A percentile compares a stretch with the other conserved stretches of the same genome.
Evolutionary conservation across 2,113 vertebrate genomes (phyloP).

Genomic region (Lampris megalopsis): DNA sequence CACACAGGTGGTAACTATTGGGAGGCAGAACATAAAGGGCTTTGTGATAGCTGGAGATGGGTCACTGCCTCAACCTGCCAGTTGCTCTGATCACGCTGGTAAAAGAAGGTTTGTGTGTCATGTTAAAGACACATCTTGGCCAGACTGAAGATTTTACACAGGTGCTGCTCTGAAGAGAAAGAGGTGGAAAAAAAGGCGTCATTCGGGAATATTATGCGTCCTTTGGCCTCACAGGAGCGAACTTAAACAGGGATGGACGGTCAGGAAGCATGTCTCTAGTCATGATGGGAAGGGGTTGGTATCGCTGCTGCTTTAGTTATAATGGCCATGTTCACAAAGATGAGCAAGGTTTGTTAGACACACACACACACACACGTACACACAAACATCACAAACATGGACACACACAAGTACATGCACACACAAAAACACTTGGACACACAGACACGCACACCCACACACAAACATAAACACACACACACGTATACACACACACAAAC

Average conservation of each 20-base stretch:
- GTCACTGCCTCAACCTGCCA: slow-evolving; percentile 71
- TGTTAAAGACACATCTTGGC: slow-evolving; percentile 69
- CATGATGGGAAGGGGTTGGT: no score
- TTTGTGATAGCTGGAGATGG: slow-evolving; percentile 71
- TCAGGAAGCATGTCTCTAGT: neutral
- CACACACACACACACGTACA: slow-evolving; percentile 1
- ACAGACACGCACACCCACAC: neutral
- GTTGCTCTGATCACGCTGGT: slow-evolving; percentile 58
- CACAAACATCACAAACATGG: neutral
- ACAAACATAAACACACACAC: neutral
- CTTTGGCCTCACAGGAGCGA: slow-evolving; percentile 71
- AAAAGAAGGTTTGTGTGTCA: slow-evolving; percentile 58
- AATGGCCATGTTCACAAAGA: slow-evolving; percentile 31
- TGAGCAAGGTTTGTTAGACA: neutral
- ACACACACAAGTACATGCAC: neutral
- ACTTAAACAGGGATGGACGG: slow-evolving; percentile 72
- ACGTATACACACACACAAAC: neutral
- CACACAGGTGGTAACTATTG: slow-evolving; percentile 61
- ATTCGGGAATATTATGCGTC: slow-evolving; percentile 71
- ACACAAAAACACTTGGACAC: neutral
- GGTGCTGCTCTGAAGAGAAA: slow-evolving; percentile 61
- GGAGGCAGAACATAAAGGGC: slow-evolving; percentile 57
- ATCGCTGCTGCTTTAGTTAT: neutral
- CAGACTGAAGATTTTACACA: slow-evolving; percentile 68
- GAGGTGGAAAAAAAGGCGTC: slow-evolving; percentile 68